These are phyloP conservation scores for Hoplodrina blanda DNA, from an alignment of 2,888 invertebrate species.

Conservation along the genomic window DNA sequence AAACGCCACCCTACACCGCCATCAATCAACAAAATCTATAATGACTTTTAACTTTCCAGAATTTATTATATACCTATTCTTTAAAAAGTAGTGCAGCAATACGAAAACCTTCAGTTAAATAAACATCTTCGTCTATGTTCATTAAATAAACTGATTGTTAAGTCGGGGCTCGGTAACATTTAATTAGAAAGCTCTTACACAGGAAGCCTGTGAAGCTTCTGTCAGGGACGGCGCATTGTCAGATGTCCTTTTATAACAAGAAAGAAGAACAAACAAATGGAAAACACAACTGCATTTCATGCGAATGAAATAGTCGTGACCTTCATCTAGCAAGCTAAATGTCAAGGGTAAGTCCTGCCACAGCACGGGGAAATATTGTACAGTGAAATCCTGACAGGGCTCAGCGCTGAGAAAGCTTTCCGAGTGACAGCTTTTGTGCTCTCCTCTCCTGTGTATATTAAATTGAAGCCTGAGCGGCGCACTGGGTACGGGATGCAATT, in stretches of 20 bases:
- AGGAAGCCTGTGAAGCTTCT: not conserved
- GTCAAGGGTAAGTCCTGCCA: conserved; percentile 39
- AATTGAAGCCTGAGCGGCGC: conserved; percentile 12
- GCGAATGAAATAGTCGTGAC: conserved; percentile 1
- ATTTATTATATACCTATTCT: not conserved
- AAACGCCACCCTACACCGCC: not conserved
- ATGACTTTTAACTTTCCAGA: not conserved
- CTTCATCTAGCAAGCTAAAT: conserved; percentile 34
- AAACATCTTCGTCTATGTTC: not conserved
- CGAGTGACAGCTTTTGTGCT: conserved; percentile 24
- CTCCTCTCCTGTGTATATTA: conserved; percentile 15
- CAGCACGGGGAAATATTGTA: conserved; percentile 2
- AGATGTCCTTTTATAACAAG: conserved; percentile 11
- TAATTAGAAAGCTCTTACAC: not conserved
- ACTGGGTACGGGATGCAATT: not conserved
- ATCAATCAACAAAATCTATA: not conserved
- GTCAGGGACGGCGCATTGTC: not conserved
- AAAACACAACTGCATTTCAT: conserved; percentile 13
- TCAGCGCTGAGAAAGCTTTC: conserved; percentile 17
- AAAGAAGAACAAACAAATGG: conserved; percentile 19
- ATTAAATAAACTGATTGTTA: conserved; percentile 1
- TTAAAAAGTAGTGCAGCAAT: not conserved
- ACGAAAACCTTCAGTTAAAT: not conserved
- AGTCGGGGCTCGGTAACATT: not conserved
- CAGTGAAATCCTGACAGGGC: conserved; percentile 7